A percentile compares a stretch with the other conserved stretches of the same genome.
Conservation (phyloP, 2,888 invertebrate species). For the Cosmorhoe ocellata region DNA sequence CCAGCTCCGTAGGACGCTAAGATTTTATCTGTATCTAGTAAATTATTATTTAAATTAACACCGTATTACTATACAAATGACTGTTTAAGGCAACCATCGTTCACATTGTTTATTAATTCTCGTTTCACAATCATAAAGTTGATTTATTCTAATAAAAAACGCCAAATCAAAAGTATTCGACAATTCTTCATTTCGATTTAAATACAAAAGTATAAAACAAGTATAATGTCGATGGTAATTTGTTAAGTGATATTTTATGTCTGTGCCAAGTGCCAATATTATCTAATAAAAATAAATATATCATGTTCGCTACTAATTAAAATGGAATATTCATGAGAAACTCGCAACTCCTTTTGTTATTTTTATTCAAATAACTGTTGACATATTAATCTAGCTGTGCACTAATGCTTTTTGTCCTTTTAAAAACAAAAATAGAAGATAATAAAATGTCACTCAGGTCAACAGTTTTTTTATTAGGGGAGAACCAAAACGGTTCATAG, state of each 20-base stretch:
- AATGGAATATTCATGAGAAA: constrained; percentile 23
- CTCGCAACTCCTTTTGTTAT: constrained; percentile 8
- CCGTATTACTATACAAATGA: constrained; percentile 18
- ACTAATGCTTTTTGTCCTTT: background rate
- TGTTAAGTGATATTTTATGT: constrained; percentile 42
- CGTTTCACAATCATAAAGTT: constrained; percentile 8
- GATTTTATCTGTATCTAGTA: constrained; percentile 61
- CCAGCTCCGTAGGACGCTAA: constrained; percentile 60
- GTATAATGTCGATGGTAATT: constrained; percentile 38
- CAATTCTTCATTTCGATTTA: constrained; percentile 14
- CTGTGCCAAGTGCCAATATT: constrained; percentile 27
- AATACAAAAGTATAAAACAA: constrained; percentile 12
- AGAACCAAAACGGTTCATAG: no score
- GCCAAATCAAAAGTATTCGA: constrained; percentile 13
- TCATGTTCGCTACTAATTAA: constrained; percentile 9
- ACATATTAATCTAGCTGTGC: constrained; percentile 6
- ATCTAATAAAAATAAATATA: constrained; percentile 21
- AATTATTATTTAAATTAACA: constrained; percentile 26
- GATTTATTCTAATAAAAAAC: constrained; percentile 26
- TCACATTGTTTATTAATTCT: constrained; percentile 14
- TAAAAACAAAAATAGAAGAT: constrained; percentile 1
- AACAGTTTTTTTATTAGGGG: no score
- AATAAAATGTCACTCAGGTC: no score
- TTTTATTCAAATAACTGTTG: constrained; percentile 16
- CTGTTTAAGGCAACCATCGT: constrained; percentile 16